phyloP scores from a whole-genome alignment of 2,797 vertebrate genomes.

The Pelodytes ibericus region DNA sequence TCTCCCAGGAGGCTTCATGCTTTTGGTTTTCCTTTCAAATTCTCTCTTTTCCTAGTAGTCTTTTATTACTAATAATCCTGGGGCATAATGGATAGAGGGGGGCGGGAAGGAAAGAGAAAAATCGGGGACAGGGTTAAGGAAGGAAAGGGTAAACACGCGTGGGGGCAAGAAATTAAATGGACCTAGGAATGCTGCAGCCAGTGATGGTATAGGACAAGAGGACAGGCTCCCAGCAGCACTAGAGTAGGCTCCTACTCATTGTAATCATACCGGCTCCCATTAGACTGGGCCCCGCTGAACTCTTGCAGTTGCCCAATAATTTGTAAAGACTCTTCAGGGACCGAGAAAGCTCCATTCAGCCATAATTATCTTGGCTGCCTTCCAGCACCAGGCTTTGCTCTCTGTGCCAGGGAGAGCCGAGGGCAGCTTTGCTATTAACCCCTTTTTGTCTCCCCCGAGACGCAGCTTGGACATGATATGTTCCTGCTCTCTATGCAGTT shows the following conservation, averaged over 20 bases:
- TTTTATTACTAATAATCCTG: slow-evolving; percentile 30
- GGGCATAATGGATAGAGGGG: slow-evolving; percentile 3
- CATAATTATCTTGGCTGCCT: slow-evolving; percentile 54
- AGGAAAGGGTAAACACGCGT: slow-evolving; percentile 24
- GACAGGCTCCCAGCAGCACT: background rate
- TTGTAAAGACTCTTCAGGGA: slow-evolving; percentile 56
- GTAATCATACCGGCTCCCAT: slow-evolving; percentile 49
- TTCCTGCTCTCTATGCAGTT: background rate
- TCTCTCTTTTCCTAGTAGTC: background rate
- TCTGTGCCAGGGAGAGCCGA: slow-evolving; percentile 36
- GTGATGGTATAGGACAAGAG: slow-evolving; percentile 14
- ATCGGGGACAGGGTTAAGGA: background rate
- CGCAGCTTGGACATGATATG: background rate
- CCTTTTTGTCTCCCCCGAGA: slow-evolving; percentile 23
- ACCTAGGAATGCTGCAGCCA: slow-evolving; percentile 11
- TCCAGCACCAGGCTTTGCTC: slow-evolving; percentile 50
- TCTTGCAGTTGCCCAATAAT: slow-evolving; percentile 50
- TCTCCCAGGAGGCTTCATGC: slow-evolving; percentile 29
- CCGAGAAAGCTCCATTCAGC: slow-evolving; percentile 43
- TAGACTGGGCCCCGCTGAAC: slow-evolving; percentile 49
- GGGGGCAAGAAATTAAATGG: background rate
- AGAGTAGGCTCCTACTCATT: slow-evolving; percentile 11
- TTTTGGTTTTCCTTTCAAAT: slow-evolving; percentile 5
- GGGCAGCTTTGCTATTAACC: slow-evolving; percentile 54
- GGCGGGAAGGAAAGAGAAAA: background rate